Base-by-base conservation (phyloP, 2,113 vertebrate species). In the Nothocercus julius region DNA sequence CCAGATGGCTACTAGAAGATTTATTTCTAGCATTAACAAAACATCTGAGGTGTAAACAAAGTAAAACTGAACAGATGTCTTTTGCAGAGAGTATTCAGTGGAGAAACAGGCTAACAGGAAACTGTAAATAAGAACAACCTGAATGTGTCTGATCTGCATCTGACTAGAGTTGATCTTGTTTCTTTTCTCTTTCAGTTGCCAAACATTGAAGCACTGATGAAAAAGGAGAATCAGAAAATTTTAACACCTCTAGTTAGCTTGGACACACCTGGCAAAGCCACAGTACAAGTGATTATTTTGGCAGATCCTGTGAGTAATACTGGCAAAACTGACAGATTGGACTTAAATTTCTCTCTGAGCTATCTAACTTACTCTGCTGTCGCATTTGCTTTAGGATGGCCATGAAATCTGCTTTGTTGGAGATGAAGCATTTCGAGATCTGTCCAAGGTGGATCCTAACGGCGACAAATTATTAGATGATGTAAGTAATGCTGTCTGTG, bases 351-450 rank as follows among this genome's bases (percentile, higher is more conserved):
- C 58, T 68, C 6, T 85, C 45, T 15, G 11, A 2, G 2, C 21
- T 61, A 24, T 22, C 2, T 66, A 21, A 61, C 69, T 90, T 54
- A 62, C 64, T 36, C 84, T 32, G 84, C 62, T 90, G 7, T 82
- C 67, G 51, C 51, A 77, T 24, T 32, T 59, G 21, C 14, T 92
- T 47, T 63, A 99, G 99, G 99, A 99, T 40, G 98, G 98, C 88
- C 99, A 99, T 92, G 99, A 99, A 96, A 99, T 99, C 93, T 99
- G 99, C 87, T 99, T 99, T 94, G 99, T 99, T 89, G 99, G 99
- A 36, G 99, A 99, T 56, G 98, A 99, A 91, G 99, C 98, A 0
- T 99, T 99, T 82, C 96, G 98, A 96, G 98, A 99, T 68, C 98
- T 99, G 67, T 99, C 99, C 77, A 95, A 96, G 90, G 89, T 98